A percentile compares a stretch with the other conserved stretches of the same genome.
Evolutionary conservation across 2,888 invertebrate species (phyloP).

Genomic region (Elgonia sp.): DNA sequence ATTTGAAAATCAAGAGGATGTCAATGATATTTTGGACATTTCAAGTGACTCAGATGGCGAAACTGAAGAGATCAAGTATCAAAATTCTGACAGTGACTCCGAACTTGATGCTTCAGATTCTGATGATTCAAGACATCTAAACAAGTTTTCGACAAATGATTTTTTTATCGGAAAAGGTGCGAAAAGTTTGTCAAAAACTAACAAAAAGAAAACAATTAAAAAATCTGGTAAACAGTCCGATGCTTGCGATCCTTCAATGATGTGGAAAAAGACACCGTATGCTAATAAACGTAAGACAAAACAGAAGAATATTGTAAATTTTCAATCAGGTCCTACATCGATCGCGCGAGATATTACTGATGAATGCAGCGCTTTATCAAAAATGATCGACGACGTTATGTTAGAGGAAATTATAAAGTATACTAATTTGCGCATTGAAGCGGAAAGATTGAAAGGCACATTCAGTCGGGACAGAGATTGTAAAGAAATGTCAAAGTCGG

Average conservation of each 20-base stretch:
- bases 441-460: neutral
- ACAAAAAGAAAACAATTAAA: constrained; percentile 32
- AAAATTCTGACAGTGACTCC: constrained; percentile 34
- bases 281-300: constrained; percentile 35
- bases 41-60: constrained; percentile 35
- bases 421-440: constrained; percentile 37
- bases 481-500: constrained; percentile 32
- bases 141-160: constrained; percentile 16
- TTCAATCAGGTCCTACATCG: constrained; percentile 30
- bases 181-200: constrained; percentile 15
- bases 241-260: constrained; percentile 18
- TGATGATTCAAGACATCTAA: neutral
- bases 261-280: constrained; percentile 44
- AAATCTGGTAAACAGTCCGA: constrained; percentile 15
- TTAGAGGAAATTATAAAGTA: constrained; percentile 24
- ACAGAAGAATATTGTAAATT: constrained; percentile 49
- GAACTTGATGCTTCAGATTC: constrained; percentile 37
- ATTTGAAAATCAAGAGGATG: constrained; percentile 29
- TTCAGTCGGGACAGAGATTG: constrained; percentile 29
- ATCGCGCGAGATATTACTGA: constrained; percentile 5
- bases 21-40: constrained; percentile 21
- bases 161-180: constrained; percentile 47
- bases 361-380: constrained; percentile 35
- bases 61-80: constrained; percentile 26
- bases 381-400: constrained; percentile 51